phyloP scores from a whole-genome alignment of 1,140 invertebrate genomes.

The Acromyrmex heyeri region DNA sequence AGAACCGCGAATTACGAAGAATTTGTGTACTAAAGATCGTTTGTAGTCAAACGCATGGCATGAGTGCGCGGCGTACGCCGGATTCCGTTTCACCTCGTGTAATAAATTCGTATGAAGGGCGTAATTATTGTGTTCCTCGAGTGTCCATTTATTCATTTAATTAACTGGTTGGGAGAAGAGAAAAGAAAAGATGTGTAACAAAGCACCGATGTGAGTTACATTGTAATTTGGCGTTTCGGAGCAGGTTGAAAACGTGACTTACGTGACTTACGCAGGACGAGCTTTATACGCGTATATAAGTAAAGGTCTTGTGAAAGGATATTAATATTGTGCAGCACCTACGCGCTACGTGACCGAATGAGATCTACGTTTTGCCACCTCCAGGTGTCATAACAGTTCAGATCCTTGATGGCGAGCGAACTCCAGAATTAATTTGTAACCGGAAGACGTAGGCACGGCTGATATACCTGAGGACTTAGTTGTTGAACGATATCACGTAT shows the following conservation, averaged over 20 bases:
- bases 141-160: conserved; percentile 45
- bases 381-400: conserved; percentile 58
- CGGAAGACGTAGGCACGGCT: conserved; percentile 63
- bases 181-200: neutral
- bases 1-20: conserved; percentile 38
- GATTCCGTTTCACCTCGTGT: neutral
- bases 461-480: neutral
- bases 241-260: conserved; percentile 43
- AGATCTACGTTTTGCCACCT: conserved; percentile 56
- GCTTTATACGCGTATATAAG: neutral
- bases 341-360: conserved; percentile 55
- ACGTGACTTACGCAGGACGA: conserved; percentile 18
- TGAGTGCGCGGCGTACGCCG: neutral
- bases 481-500: neutral
- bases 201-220: conserved; percentile 18
- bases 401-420: conserved; percentile 43
- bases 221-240: conserved; percentile 40
- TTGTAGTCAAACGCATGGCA: neutral
- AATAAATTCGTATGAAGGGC: conserved; percentile 23
- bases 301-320: conserved; percentile 45
- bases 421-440: conserved; percentile 74
- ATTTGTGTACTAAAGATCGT: conserved; percentile 40
- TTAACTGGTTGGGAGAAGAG: neutral
- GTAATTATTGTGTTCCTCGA: conserved; percentile 2
- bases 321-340: conserved; percentile 65